Evolutionary conservation across 2,797 vertebrate genomes (phyloP).

Genomic region (Mormyrus hasselquistii): DNA sequence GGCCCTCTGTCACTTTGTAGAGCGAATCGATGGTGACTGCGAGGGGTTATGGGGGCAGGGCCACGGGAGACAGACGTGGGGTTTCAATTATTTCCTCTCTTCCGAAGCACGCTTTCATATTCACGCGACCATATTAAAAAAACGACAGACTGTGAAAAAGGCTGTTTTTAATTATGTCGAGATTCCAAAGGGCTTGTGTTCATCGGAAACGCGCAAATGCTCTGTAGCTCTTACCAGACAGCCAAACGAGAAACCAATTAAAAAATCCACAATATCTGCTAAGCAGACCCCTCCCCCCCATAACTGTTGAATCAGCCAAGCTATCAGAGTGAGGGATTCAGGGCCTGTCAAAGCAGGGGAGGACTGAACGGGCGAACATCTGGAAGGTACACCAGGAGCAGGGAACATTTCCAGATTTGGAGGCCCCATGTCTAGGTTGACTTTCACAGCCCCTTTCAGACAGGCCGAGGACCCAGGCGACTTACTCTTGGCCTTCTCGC

Average conservation of each 20-base stretch:
- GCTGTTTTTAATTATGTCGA: conserved; percentile 41
- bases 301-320: background rate
- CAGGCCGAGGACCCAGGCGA: background rate
- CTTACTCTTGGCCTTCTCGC: conserved; percentile 98
- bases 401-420: background rate
- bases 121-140: conserved; percentile 6
- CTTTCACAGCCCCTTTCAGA: background rate
- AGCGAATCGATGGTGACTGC: conserved; percentile 94
- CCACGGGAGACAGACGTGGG: background rate
- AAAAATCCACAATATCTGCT: background rate
- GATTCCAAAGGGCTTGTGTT: conserved; percentile 52
- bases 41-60: background rate
- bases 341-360: background rate
- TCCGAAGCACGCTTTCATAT: background rate
- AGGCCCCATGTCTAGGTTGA: background rate
- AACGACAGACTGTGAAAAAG: conserved; percentile 28
- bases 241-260: conserved; percentile 25
- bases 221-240: conserved; percentile 14
- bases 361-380: background rate
- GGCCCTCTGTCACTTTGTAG: conserved; percentile 92
- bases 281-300: background rate
- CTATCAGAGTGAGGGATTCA: conserved; percentile 7
- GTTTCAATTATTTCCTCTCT: background rate
- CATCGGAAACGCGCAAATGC: conserved; percentile 30
- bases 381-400: background rate